Conservation (phyloP, 2,888 invertebrate genomes). For the Diarsia brunnea region DNA sequence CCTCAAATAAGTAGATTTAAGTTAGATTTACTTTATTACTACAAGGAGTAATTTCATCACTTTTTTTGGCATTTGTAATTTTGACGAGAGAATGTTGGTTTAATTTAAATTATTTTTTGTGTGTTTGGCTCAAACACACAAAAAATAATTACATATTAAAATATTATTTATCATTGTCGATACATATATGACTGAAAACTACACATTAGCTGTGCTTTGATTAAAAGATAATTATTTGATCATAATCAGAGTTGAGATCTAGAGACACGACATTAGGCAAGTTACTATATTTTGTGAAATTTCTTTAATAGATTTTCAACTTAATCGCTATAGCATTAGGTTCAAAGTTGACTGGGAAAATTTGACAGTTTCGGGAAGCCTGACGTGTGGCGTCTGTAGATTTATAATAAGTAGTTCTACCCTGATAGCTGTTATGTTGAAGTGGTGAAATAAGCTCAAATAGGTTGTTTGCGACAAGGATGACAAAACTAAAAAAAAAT, state of each 20-base stretch:
- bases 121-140: background rate
- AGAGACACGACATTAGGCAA: background rate
- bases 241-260: background rate
- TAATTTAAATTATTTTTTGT: background rate
- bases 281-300: too few relatives aligned
- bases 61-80: background rate
- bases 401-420: background rate
- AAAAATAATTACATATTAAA: too few relatives aligned
- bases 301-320: too few relatives aligned
- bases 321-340: too few relatives aligned
- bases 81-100: background rate
- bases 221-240: background rate
- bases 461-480: too few relatives aligned
- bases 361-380: too few relatives aligned
- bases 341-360: too few relatives aligned
- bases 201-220: background rate
- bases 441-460: constrained; percentile 39
- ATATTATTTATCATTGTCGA: background rate
- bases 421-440: background rate
- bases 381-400: background rate
- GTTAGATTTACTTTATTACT: constrained; percentile 3
- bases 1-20: constrained; percentile 11
- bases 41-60: constrained; percentile 21
- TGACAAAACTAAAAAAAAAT: too few relatives aligned
- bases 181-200: background rate